phyloP scores from a whole-genome alignment of 2,797 vertebrate species.

The Ateles fusciceps region DNA sequence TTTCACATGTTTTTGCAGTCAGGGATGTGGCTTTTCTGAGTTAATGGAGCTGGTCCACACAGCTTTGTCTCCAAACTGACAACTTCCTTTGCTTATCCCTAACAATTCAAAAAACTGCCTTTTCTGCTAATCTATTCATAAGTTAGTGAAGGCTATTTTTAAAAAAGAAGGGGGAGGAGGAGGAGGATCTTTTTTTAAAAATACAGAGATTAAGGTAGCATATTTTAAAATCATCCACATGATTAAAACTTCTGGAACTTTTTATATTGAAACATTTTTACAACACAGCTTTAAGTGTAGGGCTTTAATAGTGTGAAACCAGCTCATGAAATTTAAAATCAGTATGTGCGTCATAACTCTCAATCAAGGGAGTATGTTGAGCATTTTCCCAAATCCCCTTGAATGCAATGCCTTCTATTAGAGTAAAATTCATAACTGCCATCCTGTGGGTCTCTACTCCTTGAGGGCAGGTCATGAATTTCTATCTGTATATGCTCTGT shows the following conservation, averaged over 20 bases:
- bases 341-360: neutral
- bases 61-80: neutral
- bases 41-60: neutral
- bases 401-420: neutral
- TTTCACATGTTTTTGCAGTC: neutral
- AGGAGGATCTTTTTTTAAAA: neutral
- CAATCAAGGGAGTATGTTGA: neutral
- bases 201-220: neutral
- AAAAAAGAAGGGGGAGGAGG: neutral
- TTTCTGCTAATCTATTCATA: neutral
- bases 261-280: slow-evolving; percentile 30
- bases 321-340: neutral
- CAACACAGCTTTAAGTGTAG: neutral
- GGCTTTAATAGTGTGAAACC: neutral
- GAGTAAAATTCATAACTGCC: no score
- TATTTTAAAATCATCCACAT: slow-evolving; percentile 39
- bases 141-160: neutral
- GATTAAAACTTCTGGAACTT: neutral
- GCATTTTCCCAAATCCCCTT: neutral
- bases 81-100: neutral
- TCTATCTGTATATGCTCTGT: neutral
- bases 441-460: neutral
- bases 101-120: neutral
- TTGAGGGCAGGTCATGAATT: neutral
- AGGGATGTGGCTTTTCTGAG: neutral